Evolutionary conservation across 2,888 invertebrate species (phyloP).

Genomic region (Melieria crassipennis): DNA sequence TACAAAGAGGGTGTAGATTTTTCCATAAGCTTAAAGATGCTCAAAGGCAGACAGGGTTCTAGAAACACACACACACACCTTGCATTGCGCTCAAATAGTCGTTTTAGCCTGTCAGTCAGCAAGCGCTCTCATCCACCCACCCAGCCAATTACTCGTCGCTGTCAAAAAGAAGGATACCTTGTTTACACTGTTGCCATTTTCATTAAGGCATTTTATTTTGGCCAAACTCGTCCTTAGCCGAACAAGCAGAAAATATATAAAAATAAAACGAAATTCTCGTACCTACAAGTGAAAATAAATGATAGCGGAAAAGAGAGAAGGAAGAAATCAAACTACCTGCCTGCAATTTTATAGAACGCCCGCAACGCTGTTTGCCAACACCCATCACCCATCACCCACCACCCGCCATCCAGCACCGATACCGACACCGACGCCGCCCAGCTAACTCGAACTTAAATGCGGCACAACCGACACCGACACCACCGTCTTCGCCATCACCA

Average conservation of each 20-base stretch:
- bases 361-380: conserved; percentile 31
- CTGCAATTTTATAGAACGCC: conserved; percentile 48
- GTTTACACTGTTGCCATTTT: conserved; percentile 52
- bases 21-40: no score
- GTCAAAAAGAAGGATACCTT: conserved; percentile 37
- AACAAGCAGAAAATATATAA: no score
- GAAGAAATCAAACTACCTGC: conserved; percentile 57
- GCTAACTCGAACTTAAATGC: conserved; percentile 2
- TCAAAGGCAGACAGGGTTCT: no score
- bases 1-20: no score
- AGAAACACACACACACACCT: not conserved
- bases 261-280: no score
- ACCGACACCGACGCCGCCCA: conserved; percentile 3
- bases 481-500: conserved; percentile 43
- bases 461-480: conserved; percentile 29
- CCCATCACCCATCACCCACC: conserved; percentile 13
- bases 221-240: no score
- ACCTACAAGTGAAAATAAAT: conserved; percentile 46
- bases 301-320: not conserved
- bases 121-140: conserved; percentile 26
- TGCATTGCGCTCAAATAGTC: not conserved
- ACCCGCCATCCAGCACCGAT: conserved; percentile 33
- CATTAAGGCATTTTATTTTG: conserved; percentile 31
- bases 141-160: conserved; percentile 37
- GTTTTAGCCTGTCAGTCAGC: not conserved